These are phyloP conservation scores for Agraylea sexmaculata DNA, from an alignment of 1,140 invertebrate species.

Conservation along the genomic window DNA sequence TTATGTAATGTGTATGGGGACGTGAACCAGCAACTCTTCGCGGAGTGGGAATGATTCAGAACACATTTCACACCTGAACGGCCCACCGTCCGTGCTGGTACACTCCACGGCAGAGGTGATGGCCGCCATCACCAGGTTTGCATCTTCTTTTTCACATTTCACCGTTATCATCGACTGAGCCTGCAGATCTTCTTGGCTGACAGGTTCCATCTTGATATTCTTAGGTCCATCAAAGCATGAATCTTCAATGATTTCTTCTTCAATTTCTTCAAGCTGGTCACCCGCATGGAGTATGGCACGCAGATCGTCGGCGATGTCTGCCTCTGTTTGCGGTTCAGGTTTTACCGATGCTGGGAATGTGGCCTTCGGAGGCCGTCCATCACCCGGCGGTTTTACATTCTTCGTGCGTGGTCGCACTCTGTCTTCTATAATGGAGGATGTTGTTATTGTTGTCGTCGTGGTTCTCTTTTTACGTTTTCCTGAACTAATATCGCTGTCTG, in stretches of 20 bases:
- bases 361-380: conserved; percentile 33
- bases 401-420: conserved; percentile 47
- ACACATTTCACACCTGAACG: conserved; percentile 67
- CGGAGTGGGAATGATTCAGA: conserved; percentile 59
- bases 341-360: conserved; percentile 38
- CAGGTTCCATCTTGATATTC: conserved; percentile 11
- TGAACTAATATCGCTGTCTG: conserved; percentile 37
- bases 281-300: conserved; percentile 26
- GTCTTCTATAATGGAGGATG: conserved; percentile 25
- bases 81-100: conserved; percentile 22
- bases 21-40: conserved; percentile 59
- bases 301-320: conserved; percentile 29
- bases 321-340: conserved; percentile 20
- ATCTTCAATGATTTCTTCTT: too few relatives aligned
- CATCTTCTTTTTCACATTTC: too few relatives aligned
- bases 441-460: conserved; percentile 13
- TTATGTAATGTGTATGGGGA: conserved; percentile 73
- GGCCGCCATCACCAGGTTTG: too few relatives aligned
- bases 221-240: too few relatives aligned
- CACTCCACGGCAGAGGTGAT: conserved; percentile 11
- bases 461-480: conserved; percentile 33
- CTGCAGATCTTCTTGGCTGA: too few relatives aligned
- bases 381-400: conserved; percentile 50
- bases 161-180: too few relatives aligned
- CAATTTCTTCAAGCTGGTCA: too few relatives aligned